These are phyloP conservation scores for Phortica magna DNA, from an alignment of 2,888 invertebrate genomes.

Conservation along the genomic window DNA sequence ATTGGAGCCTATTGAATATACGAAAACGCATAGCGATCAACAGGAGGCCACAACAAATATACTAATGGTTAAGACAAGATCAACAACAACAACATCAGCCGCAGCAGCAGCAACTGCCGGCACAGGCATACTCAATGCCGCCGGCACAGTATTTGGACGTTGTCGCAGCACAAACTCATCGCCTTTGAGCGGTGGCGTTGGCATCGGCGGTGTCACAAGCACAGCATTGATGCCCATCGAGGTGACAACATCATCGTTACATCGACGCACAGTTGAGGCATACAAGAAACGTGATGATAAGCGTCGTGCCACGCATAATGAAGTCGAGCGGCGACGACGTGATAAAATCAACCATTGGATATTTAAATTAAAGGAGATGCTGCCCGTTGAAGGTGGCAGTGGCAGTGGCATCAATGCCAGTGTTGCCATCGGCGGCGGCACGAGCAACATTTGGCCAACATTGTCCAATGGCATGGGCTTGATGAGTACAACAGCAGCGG, in stretches of 20 bases:
- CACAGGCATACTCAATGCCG: not conserved
- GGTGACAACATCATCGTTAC: constrained; percentile 2
- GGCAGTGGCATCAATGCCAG: not conserved
- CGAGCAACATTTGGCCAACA: not conserved
- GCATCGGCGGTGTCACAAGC: no score
- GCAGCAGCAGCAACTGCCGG: not conserved
- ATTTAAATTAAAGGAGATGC: constrained; percentile 91
- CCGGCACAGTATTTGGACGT: constrained; percentile 6
- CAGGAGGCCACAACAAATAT: constrained; percentile 36
- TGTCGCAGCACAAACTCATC: not conserved
- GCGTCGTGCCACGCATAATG: constrained; percentile 95
- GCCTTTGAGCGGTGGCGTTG: no score
- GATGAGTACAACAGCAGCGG: not conserved
- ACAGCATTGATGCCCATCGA: constrained; percentile 1
- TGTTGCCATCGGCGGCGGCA: constrained; percentile 17
- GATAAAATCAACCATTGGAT: constrained; percentile 99
- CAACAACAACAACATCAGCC: not conserved
- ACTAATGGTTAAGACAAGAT: constrained; percentile 35
- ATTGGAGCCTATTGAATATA: constrained; percentile 56
- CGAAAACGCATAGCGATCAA: not conserved
- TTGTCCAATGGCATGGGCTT: constrained; percentile 1
- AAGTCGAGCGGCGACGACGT: constrained; percentile 94
- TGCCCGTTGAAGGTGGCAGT: constrained; percentile 81
- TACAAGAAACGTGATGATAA: constrained; percentile 87
- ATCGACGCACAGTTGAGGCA: constrained; percentile 66